Base-by-base conservation (phyloP, 2,888 invertebrate genomes). In the Bhutanitis thaidina region DNA sequence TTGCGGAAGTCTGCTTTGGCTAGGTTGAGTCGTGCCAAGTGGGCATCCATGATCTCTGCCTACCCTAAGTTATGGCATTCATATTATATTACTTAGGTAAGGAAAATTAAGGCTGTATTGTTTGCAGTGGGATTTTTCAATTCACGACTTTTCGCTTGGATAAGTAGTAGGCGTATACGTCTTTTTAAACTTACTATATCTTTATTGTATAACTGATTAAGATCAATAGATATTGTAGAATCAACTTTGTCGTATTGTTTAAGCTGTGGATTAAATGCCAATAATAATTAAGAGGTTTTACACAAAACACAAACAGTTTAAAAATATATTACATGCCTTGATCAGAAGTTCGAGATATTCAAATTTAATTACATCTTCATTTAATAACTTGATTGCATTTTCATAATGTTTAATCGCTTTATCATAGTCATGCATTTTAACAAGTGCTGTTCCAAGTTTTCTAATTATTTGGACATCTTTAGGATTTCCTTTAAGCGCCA, bases 341-440 rank as follows among this genome's bases (percentile, higher is more conserved):
- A 97, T 90, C 48, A 97, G 93, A 15, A 99, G 88, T 64, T 97
- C 95, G 0, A 97, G 95, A 65, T 98, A 91, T 73, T 98, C 97
- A 62, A 95, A 91, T 74, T 95, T 94, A 4, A 96, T 71, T 15
- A 93, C 92, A 1, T 93, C 92, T 55, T 93, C 91, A 64, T 93
- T 93, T 1, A 93, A 90, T 0, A 94, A 92, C 56, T 95, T 95
- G 4, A 94, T 92, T 0, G 96, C 93, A 46, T 96, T 95, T 69
- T 96, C 95, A 71, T 98, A 98, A 74, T 97, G 98, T 57, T 92
- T 94, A 7, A 97, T 93, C 0, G 98, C 98, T 78, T 96, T 96
- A 10, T 93, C 93, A 72, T 96, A 99, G 58, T 97, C 95, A 74
- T 99, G 99, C 57, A 97, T 97, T 73, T 96, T 95, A 0, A 98